Evolutionary conservation across 2,888 invertebrate genomes (phyloP).

Genomic region (Caenorhabditis sp.): DNA sequence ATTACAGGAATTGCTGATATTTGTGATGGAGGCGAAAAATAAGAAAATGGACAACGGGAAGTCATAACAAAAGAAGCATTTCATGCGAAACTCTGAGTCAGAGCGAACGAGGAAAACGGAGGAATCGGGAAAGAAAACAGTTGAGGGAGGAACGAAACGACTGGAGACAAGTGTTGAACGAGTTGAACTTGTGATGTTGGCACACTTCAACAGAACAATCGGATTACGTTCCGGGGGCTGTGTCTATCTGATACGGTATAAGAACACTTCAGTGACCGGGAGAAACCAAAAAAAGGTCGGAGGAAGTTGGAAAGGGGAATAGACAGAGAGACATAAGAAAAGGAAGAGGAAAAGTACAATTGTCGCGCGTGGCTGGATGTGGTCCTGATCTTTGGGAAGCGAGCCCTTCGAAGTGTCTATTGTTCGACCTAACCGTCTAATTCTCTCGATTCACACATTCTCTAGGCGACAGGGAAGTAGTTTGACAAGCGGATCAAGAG

Average conservation of each 20-base stretch:
- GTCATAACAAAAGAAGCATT: constrained; percentile 1
- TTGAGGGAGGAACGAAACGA: neutral
- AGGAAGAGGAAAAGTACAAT: constrained; percentile 31
- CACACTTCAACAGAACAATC: constrained; percentile 9
- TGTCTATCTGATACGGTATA: constrained; percentile 7
- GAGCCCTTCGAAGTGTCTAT: constrained; percentile 15
- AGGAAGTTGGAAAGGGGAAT: neutral
- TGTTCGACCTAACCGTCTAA: constrained; percentile 17
- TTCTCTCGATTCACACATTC: constrained; percentile 2
- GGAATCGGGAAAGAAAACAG: no score
- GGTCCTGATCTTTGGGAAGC: constrained; percentile 36
- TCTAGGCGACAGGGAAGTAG: neutral
- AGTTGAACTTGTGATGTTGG: neutral
- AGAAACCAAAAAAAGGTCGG: neutral
- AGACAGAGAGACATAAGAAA: constrained; percentile 2
- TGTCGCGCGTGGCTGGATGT: constrained; percentile 35
- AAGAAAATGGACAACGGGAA: no score
- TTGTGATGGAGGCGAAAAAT: no score
- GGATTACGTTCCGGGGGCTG: constrained; percentile 17
- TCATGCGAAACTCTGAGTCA: constrained; percentile 7
- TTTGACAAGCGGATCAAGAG: constrained; percentile 3
- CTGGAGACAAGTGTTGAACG: neutral
- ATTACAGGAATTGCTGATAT: neutral
- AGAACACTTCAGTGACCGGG: neutral
- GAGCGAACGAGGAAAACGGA: neutral